phyloP scores from a whole-genome alignment of 2,113 vertebrate genomes.

The Urocynchramus pylzowi region DNA sequence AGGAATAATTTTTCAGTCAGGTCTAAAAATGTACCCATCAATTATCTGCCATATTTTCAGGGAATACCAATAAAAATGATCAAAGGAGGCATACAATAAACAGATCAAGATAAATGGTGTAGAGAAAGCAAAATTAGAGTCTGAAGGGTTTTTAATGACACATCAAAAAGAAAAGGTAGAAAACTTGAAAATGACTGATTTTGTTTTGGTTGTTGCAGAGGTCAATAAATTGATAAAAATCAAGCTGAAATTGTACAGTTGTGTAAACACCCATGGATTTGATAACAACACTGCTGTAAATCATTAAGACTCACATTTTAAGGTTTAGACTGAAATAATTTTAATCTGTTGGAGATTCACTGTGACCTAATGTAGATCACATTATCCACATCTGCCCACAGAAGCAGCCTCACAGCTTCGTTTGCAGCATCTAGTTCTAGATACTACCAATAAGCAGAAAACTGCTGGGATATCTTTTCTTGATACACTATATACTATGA shows the following conservation, averaged over 20 bases:
- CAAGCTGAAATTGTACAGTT: neutral
- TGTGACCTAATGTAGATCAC: neutral
- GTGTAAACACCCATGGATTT: neutral
- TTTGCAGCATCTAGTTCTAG: neutral
- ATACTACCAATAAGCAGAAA: neutral
- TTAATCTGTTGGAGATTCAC: neutral
- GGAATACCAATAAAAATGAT: neutral
- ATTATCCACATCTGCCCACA: neutral
- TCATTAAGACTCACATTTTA: neutral
- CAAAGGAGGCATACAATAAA: neutral
- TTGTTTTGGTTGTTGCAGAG: neutral
- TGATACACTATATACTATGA: too few species aligned
- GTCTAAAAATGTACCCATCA: neutral
- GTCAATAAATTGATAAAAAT: neutral
- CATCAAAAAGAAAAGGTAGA: neutral
- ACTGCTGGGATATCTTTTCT: neutral
- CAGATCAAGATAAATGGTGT: neutral
- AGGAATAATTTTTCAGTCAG: neutral
- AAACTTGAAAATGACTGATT: neutral
- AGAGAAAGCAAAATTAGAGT: neutral
- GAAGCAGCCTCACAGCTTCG: neutral
- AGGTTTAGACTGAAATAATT: neutral
- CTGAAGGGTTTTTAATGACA: neutral
- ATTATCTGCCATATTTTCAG: neutral
- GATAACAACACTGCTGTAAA: neutral